Conservation (phyloP, 2,888 invertebrate species). For the Trachelus stipa region DNA sequence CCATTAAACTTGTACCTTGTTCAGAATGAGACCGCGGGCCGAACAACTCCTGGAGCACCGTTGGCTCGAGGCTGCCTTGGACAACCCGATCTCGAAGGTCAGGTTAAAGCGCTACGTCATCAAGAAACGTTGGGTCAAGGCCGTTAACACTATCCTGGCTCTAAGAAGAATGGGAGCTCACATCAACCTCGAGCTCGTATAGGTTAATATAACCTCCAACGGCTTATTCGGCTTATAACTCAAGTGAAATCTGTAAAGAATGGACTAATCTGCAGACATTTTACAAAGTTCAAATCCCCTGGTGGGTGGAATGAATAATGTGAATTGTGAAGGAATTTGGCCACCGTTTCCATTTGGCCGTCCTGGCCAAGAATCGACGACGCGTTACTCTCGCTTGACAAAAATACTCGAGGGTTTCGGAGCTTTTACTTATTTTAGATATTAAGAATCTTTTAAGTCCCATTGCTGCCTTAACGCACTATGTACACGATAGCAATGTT, state of each 20-base stretch:
- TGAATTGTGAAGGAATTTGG: not conserved
- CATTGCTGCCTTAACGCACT: not conserved
- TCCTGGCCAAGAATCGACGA: not conserved
- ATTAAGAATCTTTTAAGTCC: not conserved
- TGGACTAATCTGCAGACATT: not conserved
- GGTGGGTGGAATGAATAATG: not conserved
- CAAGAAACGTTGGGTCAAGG: conserved; percentile 91
- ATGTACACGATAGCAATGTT: not conserved
- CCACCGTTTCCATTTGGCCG: not conserved
- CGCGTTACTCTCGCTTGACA: not conserved
- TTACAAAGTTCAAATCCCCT: not conserved
- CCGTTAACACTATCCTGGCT: conserved; percentile 88
- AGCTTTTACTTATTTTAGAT: not conserved
- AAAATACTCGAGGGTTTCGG: not conserved
- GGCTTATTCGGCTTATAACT: not conserved
- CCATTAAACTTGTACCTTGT: not conserved
- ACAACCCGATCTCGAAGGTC: conserved; percentile 79
- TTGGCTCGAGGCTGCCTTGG: conserved; percentile 79
- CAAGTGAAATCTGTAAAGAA: not conserved
- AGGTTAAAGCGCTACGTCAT: conserved; percentile 90
- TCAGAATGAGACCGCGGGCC: conserved; percentile 80
- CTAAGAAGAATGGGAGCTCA: conserved; percentile 88
- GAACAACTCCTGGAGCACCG: conserved; percentile 79
- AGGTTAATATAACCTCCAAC: conserved; percentile 15
- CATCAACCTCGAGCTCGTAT: conserved; percentile 71